Conservation (phyloP, 2,888 invertebrate genomes). For the Ischnus inquisitorius region DNA sequence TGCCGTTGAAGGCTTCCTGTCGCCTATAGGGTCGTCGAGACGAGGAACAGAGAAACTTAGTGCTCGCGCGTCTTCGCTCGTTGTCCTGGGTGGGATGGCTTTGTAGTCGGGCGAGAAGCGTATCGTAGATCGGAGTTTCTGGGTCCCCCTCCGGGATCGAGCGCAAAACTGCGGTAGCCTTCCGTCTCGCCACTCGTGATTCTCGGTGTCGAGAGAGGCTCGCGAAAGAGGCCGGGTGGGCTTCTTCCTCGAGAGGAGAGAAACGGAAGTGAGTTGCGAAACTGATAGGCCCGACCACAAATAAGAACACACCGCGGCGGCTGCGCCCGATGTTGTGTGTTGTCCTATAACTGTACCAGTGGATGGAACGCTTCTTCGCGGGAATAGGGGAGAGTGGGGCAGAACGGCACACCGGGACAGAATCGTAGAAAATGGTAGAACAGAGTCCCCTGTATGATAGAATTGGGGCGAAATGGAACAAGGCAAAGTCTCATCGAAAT, state of each 20-base stretch:
- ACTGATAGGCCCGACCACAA: slow-evolving; percentile 53
- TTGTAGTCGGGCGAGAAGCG: slow-evolving; percentile 65
- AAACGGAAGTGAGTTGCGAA: slow-evolving; percentile 30
- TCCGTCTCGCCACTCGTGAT: slow-evolving; percentile 20
- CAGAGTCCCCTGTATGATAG: too few species aligned
- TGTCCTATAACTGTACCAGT: slow-evolving; percentile 12
- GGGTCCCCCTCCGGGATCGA: slow-evolving; percentile 50
- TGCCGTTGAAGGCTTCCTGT: background rate
- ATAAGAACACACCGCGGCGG: slow-evolving; percentile 39
- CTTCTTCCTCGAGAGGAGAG: slow-evolving; percentile 3
- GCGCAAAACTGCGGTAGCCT: slow-evolving; percentile 31
- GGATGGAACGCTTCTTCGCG: slow-evolving; percentile 8
- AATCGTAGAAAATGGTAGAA: too few species aligned
- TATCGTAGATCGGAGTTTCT: slow-evolving; percentile 68
- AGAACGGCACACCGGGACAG: too few species aligned
- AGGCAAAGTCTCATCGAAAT: too few species aligned
- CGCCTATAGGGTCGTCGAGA: slow-evolving; percentile 15
- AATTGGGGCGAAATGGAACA: too few species aligned
- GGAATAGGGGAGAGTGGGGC: too few species aligned
- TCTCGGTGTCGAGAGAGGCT: slow-evolving; percentile 9
- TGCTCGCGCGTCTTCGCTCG: slow-evolving; percentile 36
- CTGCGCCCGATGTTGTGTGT: background rate
- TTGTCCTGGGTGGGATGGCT: slow-evolving; percentile 49
- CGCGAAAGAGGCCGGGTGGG: background rate
- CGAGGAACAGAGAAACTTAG: slow-evolving; percentile 52